phyloP scores from a whole-genome alignment of 53 echinoderm and acorn worm genomes.

The Holothuria leucospilota region DNA sequence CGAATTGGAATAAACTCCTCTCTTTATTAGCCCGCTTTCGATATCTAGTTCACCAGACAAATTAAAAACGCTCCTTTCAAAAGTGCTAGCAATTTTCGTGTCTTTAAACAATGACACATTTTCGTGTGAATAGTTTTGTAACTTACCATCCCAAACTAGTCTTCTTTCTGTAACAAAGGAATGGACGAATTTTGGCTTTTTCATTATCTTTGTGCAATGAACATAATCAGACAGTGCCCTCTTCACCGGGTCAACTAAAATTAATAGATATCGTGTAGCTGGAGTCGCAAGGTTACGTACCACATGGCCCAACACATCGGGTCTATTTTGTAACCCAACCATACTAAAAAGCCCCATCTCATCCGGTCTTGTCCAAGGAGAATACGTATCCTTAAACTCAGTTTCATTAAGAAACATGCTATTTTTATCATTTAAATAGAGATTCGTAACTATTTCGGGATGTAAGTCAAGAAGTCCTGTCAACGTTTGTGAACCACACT shows the following conservation, averaged over 20 bases:
- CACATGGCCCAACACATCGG: not conserved
- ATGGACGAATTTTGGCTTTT: not conserved
- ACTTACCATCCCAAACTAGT: too few relatives aligned
- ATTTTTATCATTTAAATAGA: too few relatives aligned
- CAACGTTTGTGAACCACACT: too few relatives aligned
- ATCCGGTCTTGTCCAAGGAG: not conserved
- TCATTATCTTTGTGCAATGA: slow-evolving; percentile 14
- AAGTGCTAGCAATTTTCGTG: slow-evolving; percentile 13
- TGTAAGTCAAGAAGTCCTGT: too few relatives aligned
- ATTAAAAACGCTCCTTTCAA: slow-evolving; percentile 34
- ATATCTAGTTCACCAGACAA: not conserved
- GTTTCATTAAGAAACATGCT: too few relatives aligned
- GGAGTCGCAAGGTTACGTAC: not conserved
- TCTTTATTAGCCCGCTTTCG: not conserved
- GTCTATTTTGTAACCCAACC: slow-evolving; percentile 9
- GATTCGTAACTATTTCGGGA: too few relatives aligned
- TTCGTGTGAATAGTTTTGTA: not conserved
- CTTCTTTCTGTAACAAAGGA: too few relatives aligned
- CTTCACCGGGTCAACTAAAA: slow-evolving; percentile 17
- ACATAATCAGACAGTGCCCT: slow-evolving; percentile 31
- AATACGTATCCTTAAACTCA: too few relatives aligned
- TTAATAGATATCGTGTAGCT: not conserved
- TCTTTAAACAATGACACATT: slow-evolving; percentile 13
- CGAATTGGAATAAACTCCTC: slow-evolving; percentile 5
- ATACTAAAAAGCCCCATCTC: slow-evolving; percentile 11